Conservation (phyloP, 2,888 invertebrate species). For the Parochlus steinenii region DNA sequence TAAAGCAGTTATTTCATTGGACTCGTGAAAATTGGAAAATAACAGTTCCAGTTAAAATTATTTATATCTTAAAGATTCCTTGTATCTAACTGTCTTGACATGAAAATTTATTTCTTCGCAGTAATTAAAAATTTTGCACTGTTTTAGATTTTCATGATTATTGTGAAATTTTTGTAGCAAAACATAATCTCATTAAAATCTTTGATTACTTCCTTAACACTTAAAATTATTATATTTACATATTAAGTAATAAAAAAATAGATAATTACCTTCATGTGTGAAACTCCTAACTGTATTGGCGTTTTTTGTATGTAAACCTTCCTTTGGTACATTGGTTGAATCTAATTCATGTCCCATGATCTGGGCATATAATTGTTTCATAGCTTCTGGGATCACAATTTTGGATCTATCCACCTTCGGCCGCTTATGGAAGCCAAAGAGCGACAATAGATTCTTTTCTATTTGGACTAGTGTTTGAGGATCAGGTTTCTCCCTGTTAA, state of each 20-base stretch:
- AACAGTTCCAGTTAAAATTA: too few species aligned
- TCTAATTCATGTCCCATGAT: slow-evolving; percentile 46
- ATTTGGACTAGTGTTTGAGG: slow-evolving; percentile 32
- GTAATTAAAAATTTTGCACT: too few species aligned
- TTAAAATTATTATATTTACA: slow-evolving; percentile 2
- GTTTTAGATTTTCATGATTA: too few species aligned
- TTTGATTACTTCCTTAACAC: neutral
- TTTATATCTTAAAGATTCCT: too few species aligned
- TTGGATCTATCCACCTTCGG: slow-evolving; percentile 30
- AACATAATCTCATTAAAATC: too few species aligned
- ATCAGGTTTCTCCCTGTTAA: slow-evolving; percentile 24
- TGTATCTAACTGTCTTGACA: too few species aligned
- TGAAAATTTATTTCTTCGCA: too few species aligned
- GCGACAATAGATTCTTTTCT: slow-evolving; percentile 28
- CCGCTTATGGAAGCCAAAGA: slow-evolving; percentile 30
- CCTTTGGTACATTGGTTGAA: slow-evolving; percentile 46
- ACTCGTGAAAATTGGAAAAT: too few species aligned
- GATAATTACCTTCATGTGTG: slow-evolving; percentile 52
- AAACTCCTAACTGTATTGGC: slow-evolving; percentile 78
- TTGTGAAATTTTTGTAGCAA: too few species aligned
- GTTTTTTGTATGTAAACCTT: slow-evolving; percentile 50
- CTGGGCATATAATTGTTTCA: slow-evolving; percentile 60
- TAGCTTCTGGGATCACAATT: slow-evolving; percentile 52
- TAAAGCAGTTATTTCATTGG: too few species aligned
- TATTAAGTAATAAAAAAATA: neutral